Evolutionary conservation across 2,113 vertebrate genomes (phyloP), one percentile per base, ranked within the genome.

Genomic region (Oreotrochilus melanogaster): DNA sequence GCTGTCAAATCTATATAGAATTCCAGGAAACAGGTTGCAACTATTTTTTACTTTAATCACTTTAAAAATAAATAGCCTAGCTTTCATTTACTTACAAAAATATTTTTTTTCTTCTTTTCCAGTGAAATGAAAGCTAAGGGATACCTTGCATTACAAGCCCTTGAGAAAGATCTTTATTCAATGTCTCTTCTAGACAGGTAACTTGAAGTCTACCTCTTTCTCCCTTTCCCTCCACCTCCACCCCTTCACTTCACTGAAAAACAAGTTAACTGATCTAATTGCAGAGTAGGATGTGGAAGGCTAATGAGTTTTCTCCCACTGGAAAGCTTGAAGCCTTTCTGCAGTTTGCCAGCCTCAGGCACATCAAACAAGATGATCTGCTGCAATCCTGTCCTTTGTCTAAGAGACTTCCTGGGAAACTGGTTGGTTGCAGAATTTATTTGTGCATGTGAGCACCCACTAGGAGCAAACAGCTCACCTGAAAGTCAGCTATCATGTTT

Each of bases 1-100:
- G 47, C 94, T 99, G 48, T 97, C 94, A 75, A 95, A 93, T 67
- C 94, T 98, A 31, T 99, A 98, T 89, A 96, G 96, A 92, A 96
- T 98, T 94, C 97, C 98, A 87, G 98, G 98, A 96, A 97, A 98
- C 92, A 97, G 97, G 98, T 98, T 97, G n/a, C 39, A 54, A 69
- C 19, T 35, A 54, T 5, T 54, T 75, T 73, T 62, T 31, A 48
- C 23, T 56, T 56, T 31, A 54, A 82, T 78, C 79, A 33, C 14
- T 47, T 76, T 57, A 51, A 35, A 88, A 67, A 82, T 75, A 18
- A 21, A 15, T 47, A 70, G 15, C 18, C 43, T 79, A 45, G 54
- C 33, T 35, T 65, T 71, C 23, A 1, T 62, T 50, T 45, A 47
- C 88, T 72, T 79, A 69, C 15, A 50, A 84, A 74, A 91, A 51